Evolutionary conservation across 2,888 invertebrate genomes (phyloP), one percentile per base, ranked within the genome.

Genomic region (Acleris sparsana): DNA sequence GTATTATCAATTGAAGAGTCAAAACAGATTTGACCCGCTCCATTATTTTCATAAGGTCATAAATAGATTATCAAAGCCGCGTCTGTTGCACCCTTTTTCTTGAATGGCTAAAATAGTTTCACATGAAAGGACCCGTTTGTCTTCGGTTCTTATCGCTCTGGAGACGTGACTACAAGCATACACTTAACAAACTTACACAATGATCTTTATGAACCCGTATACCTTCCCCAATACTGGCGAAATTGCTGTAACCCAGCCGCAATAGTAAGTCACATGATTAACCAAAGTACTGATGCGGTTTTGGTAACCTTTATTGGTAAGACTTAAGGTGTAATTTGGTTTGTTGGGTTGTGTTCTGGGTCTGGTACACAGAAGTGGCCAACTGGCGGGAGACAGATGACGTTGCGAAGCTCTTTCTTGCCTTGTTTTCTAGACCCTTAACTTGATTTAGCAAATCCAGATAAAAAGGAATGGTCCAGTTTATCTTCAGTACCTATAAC

Each of bases 341-440:
- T 55, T 72, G 52, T 59, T 53, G 13, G 58, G 22, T 6, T 61
- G 69, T 17, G 71, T 63, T 72, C 70, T 71, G 71, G 75, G 71
- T 55, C 75, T 73, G 76, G 77, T 75, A 61, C 64, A 57, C 59
- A 73, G 73, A 79, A 84, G 82, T 84, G 80, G 84, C 79, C 65
- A 65, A 65, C 57, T 79, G 78, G 77, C 77, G 78, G 83, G 80
- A 85, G 87, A 88, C 86, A 84, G 86, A 88, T 86, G 87, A 82
- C 82, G 82, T 74, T 78, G 78, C 73, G 80, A 81, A 80, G 83
- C 79, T 83, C 82, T 86, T 84, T 86, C 85, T 87, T 82, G 80
- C 77, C 77, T 78, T 86, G 87, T 86, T 86, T 83, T 82, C 84
- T 82, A 79, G 80, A 82, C 82, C 85, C 83, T 79, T 85, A 85